Conservation (phyloP, 2,113 vertebrate species). For the Phrynocephalus versicolor region DNA sequence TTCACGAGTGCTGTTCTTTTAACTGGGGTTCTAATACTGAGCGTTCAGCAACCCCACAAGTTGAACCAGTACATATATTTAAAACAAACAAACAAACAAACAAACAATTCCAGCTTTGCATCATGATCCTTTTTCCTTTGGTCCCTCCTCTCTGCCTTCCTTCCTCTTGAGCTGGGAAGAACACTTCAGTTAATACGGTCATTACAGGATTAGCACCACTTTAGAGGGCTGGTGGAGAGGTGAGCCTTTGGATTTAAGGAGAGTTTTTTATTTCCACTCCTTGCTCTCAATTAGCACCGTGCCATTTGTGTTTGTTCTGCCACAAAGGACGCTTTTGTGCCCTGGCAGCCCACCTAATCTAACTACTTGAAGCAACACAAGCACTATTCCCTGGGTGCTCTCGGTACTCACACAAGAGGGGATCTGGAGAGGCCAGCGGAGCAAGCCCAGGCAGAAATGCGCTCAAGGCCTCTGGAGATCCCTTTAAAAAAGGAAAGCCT, state of each 20-base stretch:
- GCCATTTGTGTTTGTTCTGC: slow-evolving; percentile 42
- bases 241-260: slow-evolving; percentile 41
- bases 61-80: no score
- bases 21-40: no score
- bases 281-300: slow-evolving; percentile 51
- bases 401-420: not conserved
- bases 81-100: no score
- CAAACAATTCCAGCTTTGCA: no score
- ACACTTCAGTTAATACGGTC: slow-evolving; percentile 28
- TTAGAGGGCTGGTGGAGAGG: slow-evolving; percentile 57
- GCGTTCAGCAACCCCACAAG: no score
- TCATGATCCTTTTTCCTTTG: no score
- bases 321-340: slow-evolving; percentile 57
- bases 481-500: no score
- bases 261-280: slow-evolving; percentile 52
- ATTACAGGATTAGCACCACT: slow-evolving; percentile 66
- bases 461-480: no score
- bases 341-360: slow-evolving; percentile 62
- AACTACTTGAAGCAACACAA: slow-evolving; percentile 50
- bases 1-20: no score
- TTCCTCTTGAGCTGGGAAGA: no score
- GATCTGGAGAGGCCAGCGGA: slow-evolving; percentile 27
- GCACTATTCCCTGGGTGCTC: slow-evolving; percentile 53
- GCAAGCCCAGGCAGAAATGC: not conserved
- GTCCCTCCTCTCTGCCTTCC: no score